phyloP scores from a whole-genome alignment of 1,140 invertebrate genomes.

The Artemia franciscana region DNA sequence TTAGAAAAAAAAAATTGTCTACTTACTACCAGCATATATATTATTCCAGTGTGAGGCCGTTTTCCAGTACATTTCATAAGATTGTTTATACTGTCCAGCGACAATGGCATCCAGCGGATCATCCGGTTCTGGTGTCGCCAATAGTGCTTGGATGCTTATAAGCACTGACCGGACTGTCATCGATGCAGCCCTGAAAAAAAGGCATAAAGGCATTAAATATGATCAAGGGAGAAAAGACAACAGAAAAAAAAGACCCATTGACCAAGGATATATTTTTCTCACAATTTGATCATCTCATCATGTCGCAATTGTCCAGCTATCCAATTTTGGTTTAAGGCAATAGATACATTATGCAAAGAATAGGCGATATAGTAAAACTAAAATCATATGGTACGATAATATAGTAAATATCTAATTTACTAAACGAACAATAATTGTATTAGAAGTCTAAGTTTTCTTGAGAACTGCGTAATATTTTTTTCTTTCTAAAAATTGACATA shows the following conservation, averaged over 20 bases:
- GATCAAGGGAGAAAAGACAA: background rate
- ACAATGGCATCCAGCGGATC: slow-evolving; percentile 95
- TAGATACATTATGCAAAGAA: background rate
- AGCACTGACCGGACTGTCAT: slow-evolving; percentile 91
- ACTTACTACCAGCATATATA: slow-evolving; percentile 57
- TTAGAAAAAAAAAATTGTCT: too few relatives aligned
- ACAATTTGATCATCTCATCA: background rate
- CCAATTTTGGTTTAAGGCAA: background rate
- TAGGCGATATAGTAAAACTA: background rate
- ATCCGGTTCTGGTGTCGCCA: slow-evolving; percentile 81
- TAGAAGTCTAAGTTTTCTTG: too few relatives aligned
- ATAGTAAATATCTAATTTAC: background rate
- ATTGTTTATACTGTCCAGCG: slow-evolving; percentile 80
- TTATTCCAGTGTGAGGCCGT: slow-evolving; percentile 89
- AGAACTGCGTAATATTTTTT: too few relatives aligned
- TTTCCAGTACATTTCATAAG: slow-evolving; percentile 53
- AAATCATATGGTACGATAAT: background rate
- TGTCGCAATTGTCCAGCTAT: background rate
- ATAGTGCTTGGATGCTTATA: slow-evolving; percentile 67
- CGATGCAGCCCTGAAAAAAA: slow-evolving; percentile 59
- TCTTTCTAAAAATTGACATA: too few relatives aligned
- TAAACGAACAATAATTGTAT: slow-evolving; percentile 1
- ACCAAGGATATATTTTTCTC: background rate
- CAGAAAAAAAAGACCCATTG: background rate
- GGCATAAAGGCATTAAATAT: background rate